Percentiles rank a stretch among this genome's conserved stretches.
phyloP scores from a whole-genome alignment of 2,888 invertebrate genomes.

The Antheraea yamamai region DNA sequence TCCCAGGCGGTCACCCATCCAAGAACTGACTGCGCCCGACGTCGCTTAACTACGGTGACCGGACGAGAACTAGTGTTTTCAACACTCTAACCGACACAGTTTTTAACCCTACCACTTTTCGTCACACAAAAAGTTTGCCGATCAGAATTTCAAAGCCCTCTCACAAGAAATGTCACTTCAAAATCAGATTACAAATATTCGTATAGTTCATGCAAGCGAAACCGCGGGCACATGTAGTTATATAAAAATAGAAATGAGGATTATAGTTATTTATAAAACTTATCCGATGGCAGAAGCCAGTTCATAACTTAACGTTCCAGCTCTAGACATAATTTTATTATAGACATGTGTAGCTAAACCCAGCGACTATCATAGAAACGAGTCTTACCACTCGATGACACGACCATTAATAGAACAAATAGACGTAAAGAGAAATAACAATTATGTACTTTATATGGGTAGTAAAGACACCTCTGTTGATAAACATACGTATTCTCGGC shows the following conservation, averaged over 20 bases:
- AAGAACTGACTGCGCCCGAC: too few species aligned
- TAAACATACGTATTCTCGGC: neutral
- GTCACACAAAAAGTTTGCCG: too few species aligned
- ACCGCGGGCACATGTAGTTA: too few species aligned
- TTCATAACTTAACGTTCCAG: conserved; percentile 3
- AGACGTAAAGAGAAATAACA: conserved; percentile 10
- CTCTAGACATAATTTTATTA: neutral
- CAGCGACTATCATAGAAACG: neutral
- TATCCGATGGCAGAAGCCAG: conserved; percentile 4
- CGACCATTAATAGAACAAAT: conserved; percentile 7
- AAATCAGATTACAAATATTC: too few species aligned
- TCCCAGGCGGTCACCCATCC: too few species aligned
- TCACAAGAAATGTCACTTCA: too few species aligned
- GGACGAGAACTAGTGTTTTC: too few species aligned
- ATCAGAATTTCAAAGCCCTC: too few species aligned
- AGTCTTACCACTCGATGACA: conserved; percentile 4
- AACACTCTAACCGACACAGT: too few species aligned
- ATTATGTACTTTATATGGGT: neutral
- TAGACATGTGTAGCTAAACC: conserved; percentile 3
- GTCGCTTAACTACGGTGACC: too few species aligned
- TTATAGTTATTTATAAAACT: neutral
- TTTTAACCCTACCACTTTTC: too few species aligned
- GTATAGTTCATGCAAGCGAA: too few species aligned
- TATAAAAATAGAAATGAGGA: neutral
- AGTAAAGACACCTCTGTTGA: neutral